These are phyloP conservation scores for Dendrocincla tyrannina DNA, from an alignment of 2,797 vertebrate species.

Conservation along the genomic window DNA sequence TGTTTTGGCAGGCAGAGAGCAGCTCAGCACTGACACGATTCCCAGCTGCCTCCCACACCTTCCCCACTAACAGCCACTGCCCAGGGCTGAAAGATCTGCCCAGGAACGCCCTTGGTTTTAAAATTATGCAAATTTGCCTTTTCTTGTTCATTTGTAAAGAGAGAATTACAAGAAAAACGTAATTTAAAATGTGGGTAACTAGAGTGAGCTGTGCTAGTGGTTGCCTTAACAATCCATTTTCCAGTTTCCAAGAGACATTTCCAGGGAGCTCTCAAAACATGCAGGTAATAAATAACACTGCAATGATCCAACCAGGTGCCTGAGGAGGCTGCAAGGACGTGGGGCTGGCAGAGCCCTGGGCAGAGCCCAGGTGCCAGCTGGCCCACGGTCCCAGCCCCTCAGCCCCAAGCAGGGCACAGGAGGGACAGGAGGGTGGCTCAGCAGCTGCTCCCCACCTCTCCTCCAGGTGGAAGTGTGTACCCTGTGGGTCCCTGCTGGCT, in stretches of 20 bases:
- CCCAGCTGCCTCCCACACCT: background rate
- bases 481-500: background rate
- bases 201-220: background rate
- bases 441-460: fast-evolving
- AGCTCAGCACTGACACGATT: fast-evolving
- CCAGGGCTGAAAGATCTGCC: background rate
- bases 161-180: background rate
- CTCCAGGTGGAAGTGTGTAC: fast-evolving
- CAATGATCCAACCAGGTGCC: background rate
- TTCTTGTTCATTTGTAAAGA: background rate
- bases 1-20: background rate
- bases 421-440: background rate
- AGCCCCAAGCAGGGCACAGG: fast-evolving
- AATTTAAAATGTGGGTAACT: background rate
- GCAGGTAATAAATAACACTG: background rate
- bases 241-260: background rate
- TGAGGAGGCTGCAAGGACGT: fast-evolving
- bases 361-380: background rate
- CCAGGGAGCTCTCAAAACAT: background rate
- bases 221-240: background rate
- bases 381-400: background rate
- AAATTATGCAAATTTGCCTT: fast-evolving
- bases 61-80: background rate
- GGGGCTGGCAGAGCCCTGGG: fast-evolving
- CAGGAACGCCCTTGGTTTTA: background rate